Evolutionary conservation across 2,797 vertebrate species (phyloP).

Genomic region (Calcarius lapponicus): DNA sequence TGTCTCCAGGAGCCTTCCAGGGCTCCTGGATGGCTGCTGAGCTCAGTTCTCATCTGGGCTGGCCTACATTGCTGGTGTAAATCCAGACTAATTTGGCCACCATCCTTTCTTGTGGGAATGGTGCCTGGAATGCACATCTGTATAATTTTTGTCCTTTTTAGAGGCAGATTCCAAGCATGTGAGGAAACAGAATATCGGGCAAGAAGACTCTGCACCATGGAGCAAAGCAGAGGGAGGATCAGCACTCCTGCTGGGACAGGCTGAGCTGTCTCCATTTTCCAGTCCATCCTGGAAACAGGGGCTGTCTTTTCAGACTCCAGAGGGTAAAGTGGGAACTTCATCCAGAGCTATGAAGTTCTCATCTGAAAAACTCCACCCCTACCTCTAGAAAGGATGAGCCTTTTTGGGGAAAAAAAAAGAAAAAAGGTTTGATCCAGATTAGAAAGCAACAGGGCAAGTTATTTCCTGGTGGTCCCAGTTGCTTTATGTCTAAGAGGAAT

Average conservation of each 20-base stretch:
- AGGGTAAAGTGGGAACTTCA: neutral
- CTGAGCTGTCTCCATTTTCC: neutral
- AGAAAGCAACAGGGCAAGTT: neutral
- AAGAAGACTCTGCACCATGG: neutral
- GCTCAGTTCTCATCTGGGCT: neutral
- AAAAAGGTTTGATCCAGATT: neutral
- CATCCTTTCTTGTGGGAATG: neutral
- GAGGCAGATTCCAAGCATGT: slow-evolving; percentile 6
- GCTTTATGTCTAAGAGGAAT: neutral
- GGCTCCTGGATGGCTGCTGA: neutral
- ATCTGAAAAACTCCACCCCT: neutral
- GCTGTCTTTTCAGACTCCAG: neutral
- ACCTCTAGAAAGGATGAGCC: neutral
- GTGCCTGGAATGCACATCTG: slow-evolving; percentile 44
- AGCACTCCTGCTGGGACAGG: neutral
- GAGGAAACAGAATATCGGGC: neutral
- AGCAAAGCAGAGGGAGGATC: neutral
- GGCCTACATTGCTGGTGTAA: neutral
- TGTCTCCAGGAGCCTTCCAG: neutral
- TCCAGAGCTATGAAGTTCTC: neutral
- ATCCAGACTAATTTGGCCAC: neutral
- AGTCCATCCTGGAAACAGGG: neutral
- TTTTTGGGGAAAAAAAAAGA: neutral
- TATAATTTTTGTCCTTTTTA: neutral
- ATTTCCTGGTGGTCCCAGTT: neutral